These are phyloP conservation scores for Trachythela sp. DNA, from an alignment of 64 coral and sea anemone genomes.

Conservation along the genomic window DNA sequence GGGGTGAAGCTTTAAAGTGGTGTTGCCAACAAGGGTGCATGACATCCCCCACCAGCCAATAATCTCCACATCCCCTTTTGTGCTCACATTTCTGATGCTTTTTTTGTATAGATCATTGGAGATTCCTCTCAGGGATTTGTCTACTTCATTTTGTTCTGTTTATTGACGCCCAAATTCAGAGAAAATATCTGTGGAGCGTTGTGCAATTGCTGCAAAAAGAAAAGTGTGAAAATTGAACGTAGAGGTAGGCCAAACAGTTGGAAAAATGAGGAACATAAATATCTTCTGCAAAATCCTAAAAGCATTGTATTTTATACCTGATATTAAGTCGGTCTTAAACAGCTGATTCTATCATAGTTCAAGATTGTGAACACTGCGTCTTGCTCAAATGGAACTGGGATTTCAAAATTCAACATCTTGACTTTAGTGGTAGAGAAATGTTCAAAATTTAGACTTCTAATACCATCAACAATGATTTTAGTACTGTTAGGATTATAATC, in stretches of 20 bases:
- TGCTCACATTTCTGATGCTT: neutral
- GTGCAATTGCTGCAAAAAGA: neutral
- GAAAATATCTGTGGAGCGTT: neutral
- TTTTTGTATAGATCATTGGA: constrained; percentile 56
- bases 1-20: too few relatives aligned
- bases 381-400: neutral
- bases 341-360: too few relatives aligned
- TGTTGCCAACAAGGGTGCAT: too few relatives aligned
- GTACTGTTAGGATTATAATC: too few relatives aligned
- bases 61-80: too few relatives aligned
- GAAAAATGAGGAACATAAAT: neutral
- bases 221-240: too few relatives aligned
- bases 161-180: constrained; percentile 54
- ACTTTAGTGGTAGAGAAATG: too few relatives aligned
- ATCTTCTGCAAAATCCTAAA: neutral
- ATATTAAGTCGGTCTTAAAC: too few relatives aligned
- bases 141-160: constrained; percentile 66
- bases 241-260: neutral
- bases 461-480: too few relatives aligned
- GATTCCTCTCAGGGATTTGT: constrained; percentile 64
- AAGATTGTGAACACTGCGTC: neutral
- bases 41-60: too few relatives aligned
- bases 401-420: too few relatives aligned
- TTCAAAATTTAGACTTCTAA: too few relatives aligned
- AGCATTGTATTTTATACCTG: neutral